Evolutionary conservation across 1,140 invertebrate genomes (phyloP).

Genomic region (Campodea augens): DNA sequence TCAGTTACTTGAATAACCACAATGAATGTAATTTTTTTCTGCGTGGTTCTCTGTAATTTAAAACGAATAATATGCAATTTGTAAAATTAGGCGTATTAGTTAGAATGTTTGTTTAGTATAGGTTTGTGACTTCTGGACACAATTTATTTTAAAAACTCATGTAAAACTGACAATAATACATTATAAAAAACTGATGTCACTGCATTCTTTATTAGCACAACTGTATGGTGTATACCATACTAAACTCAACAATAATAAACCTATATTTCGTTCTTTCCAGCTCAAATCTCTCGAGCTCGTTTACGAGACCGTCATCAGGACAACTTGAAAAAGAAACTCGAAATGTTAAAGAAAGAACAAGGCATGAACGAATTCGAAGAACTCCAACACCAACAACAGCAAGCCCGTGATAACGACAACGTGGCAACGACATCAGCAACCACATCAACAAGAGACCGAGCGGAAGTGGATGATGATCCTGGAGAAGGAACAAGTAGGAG

Average conservation of each 20-base stretch:
- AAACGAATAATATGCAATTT: too few relatives aligned
- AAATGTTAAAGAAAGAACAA: slow-evolving; percentile 75
- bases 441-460: slow-evolving; percentile 21
- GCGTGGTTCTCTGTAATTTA: too few relatives aligned
- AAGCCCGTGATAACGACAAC: neutral
- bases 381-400: slow-evolving; percentile 13
- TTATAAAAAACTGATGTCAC: neutral
- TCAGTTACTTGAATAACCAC: too few relatives aligned
- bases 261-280: too few relatives aligned
- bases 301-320: slow-evolving; percentile 82
- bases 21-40: too few relatives aligned
- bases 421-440: neutral
- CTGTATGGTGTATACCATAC: neutral
- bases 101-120: too few relatives aligned
- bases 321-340: slow-evolving; percentile 72
- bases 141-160: too few relatives aligned
- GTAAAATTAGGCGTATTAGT: too few relatives aligned
- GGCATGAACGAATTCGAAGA: slow-evolving; percentile 32
- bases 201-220: neutral
- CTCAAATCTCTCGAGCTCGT: slow-evolving; percentile 82
- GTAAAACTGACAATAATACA: neutral
- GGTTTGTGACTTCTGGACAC: too few relatives aligned
- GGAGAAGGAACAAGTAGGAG: slow-evolving; percentile 13
- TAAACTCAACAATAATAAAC: too few relatives aligned
- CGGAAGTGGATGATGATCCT: slow-evolving; percentile 11